Evolutionary conservation across 37 sponge, comb jelly and placozoan species (phyloP), one percentile per base, ranked within the genome.

Genomic region (Crambe crambe): DNA sequence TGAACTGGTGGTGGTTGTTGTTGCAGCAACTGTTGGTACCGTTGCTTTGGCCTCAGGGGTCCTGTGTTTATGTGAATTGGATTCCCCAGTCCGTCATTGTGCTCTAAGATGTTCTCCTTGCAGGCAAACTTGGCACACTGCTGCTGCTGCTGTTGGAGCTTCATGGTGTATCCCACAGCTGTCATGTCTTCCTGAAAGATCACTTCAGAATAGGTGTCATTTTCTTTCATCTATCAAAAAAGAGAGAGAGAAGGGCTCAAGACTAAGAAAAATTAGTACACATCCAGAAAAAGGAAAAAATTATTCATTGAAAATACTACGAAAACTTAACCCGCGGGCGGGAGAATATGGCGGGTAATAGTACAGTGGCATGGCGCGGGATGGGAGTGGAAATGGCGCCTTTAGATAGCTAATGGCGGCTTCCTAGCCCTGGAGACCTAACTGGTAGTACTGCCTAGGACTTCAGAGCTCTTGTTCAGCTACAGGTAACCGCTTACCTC

Each of bases 201-300:
- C 31, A 54, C 74, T 64, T 65, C 66, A 77, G n/a, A 26, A 27
- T 35, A 23, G 74, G 26, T 36, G 6, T 34, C 8, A 69, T 68
- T 79, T 36, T 79, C 80, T 68, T 79, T 67, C 80, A 79, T 79
- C 69, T 68, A 29, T 23, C 18, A 47, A 47, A 12, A 47, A 47
- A 47, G 51, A 47, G 51, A 6, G 25, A 61, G 30, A 23, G 15
- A 61, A 23, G 5, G 30, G 25, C 63, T 27, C 18, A 54, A 10
- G 56, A 54, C 56, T 54, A 54, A 20, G 18, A 54, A 54, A 54
- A 20, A 54, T 54, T 54, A n/a, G 17, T 20, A 18, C 56, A 54
- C 56, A 54, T 18, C 56, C 56, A n/a, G n/a, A n/a, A n/a, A n/a
- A n/a, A n/a, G n/a, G n/a, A n/a, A n/a, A 61, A 20, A 23, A 27